phyloP scores from a whole-genome alignment of 2,113 vertebrate genomes.

The Ptyas mucosa region DNA sequence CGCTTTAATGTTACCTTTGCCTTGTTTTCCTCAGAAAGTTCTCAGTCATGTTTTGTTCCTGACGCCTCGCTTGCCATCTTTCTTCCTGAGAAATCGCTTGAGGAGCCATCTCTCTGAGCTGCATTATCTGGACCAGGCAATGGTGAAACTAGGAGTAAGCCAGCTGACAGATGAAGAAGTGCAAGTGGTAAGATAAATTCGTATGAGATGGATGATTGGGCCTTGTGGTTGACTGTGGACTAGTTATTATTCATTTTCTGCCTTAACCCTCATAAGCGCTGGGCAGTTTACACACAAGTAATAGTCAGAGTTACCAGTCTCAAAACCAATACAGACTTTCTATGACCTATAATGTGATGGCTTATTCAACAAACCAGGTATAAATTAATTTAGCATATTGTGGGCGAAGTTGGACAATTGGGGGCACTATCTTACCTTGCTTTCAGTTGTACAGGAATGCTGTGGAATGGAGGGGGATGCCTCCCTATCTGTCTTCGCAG shows the following conservation, averaged over 20 bases:
- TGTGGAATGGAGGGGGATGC: background rate
- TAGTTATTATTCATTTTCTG: background rate
- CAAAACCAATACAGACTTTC: background rate
- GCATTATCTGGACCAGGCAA: slow-evolving; percentile 79
- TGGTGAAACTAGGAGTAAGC: slow-evolving; percentile 73
- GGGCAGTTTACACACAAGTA: background rate
- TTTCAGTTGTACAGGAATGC: background rate
- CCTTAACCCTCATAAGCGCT: background rate
- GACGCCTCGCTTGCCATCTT: slow-evolving; percentile 74
- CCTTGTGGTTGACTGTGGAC: accelerated
- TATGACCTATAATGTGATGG: background rate
- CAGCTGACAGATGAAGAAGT: slow-evolving; percentile 82
- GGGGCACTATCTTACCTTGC: background rate
- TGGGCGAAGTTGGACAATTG: background rate
- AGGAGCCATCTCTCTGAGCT: slow-evolving; percentile 76
- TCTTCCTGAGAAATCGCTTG: slow-evolving; percentile 76
- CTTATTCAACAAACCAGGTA: background rate
- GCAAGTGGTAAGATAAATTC: slow-evolving; percentile 68
- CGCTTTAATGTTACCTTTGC: accelerated
- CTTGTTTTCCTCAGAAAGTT: slow-evolving; percentile 68
- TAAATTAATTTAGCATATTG: background rate
- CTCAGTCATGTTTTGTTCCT: slow-evolving; percentile 85
- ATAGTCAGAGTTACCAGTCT: background rate
- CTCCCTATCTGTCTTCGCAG: background rate
- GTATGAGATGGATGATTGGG: accelerated